Evolutionary conservation across 92 coral and sea anemone genomes (phyloP).

Genomic region (Plumapathes pennacea): DNA sequence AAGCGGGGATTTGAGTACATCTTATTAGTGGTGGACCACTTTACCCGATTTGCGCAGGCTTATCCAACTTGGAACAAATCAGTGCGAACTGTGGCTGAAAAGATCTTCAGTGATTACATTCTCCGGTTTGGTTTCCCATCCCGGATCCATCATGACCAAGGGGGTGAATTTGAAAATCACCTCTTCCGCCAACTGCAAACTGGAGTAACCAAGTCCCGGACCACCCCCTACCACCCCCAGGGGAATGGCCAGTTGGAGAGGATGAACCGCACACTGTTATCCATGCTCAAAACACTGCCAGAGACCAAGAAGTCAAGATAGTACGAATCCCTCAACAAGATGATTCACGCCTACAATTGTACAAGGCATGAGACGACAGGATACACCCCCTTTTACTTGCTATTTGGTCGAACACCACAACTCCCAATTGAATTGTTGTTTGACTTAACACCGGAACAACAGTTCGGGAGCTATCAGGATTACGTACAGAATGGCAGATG

Average conservation of each 20-base stretch:
- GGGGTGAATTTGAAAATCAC: constrained; percentile 15
- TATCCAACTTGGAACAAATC: constrained; percentile 28
- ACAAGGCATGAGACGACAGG: constrained; percentile 17
- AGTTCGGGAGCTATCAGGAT: too few relatives aligned
- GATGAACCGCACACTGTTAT: constrained; percentile 19
- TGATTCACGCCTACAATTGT: constrained; percentile 26
- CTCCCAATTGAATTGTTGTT: constrained; percentile 18
- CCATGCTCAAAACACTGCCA: constrained; percentile 26
- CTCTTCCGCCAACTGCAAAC: constrained; percentile 19
- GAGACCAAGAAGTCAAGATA: constrained; percentile 14
- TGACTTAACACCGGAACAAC: too few relatives aligned
- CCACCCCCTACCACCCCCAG: constrained; percentile 26
- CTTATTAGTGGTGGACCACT: constrained; percentile 9
- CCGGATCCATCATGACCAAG: constrained; percentile 22
- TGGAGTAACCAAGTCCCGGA: constrained; percentile 17
- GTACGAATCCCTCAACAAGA: constrained; percentile 25
- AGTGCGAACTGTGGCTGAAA: constrained; percentile 27
- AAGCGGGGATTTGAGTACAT: constrained; percentile 24
- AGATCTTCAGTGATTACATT: constrained; percentile 9
- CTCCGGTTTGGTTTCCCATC: constrained; percentile 18
- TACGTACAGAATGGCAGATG: constrained; percentile 2
- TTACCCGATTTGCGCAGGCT: constrained; percentile 22
- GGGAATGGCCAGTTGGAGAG: constrained; percentile 23
- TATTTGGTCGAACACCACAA: constrained; percentile 25
- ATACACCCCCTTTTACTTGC: constrained; percentile 14